Conservation (phyloP, 2,113 vertebrate genomes). For the Eolophus roseicapilla region DNA sequence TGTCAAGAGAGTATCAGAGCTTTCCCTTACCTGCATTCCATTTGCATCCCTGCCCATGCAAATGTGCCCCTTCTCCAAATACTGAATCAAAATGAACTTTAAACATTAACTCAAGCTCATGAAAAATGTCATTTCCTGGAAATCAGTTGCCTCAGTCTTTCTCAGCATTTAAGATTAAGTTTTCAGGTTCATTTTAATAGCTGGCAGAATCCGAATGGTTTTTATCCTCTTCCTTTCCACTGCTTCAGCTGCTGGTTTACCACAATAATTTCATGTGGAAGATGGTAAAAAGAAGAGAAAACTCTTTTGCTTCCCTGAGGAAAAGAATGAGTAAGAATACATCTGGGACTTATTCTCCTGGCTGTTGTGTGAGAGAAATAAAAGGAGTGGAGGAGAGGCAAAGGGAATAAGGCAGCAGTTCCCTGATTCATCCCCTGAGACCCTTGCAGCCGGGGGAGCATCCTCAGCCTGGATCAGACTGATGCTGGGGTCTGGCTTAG, state of each 20-base stretch:
- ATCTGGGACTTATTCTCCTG: neutral
- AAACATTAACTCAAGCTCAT: neutral
- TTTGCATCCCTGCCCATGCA: neutral
- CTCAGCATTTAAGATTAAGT: neutral
- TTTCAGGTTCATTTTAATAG: neutral
- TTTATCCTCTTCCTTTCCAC: neutral
- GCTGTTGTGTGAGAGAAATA: neutral
- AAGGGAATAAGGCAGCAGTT: neutral
- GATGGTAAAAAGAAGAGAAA: neutral
- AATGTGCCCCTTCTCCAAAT: neutral
- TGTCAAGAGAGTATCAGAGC: neutral
- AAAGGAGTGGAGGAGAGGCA: neutral
- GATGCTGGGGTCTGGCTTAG: neutral
- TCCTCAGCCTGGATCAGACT: neutral
- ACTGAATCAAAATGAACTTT: neutral
- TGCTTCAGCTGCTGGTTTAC: neutral
- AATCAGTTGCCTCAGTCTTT: neutral
- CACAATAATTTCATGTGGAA: neutral
- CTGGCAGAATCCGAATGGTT: neutral
- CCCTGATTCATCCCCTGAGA: neutral
- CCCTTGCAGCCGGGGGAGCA: neutral
- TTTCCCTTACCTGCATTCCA: neutral
- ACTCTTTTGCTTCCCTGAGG: neutral
- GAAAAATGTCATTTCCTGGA: neutral
- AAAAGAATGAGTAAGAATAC: neutral